Conservation (phyloP, 2,888 invertebrate species). For the Drosophila anomelani region DNA sequence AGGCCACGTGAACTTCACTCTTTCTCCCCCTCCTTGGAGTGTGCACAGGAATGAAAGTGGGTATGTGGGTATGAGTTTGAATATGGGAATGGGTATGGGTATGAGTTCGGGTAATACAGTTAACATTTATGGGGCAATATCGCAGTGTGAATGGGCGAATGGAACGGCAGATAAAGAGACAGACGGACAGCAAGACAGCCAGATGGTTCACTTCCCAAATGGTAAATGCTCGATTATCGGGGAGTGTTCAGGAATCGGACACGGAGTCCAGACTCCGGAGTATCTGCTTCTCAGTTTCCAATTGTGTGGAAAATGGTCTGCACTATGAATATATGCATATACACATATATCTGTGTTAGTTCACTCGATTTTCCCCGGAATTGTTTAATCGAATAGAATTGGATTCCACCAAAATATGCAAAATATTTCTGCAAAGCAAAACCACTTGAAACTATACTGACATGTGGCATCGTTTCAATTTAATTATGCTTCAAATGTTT, state of each 20-base stretch:
- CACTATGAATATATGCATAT: background rate
- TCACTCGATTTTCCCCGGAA: conserved; percentile 3
- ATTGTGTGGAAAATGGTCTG: conserved; percentile 24
- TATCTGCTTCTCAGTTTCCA: conserved; percentile 8
- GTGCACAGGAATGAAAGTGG: background rate
- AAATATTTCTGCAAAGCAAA: background rate
- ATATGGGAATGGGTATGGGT: background rate
- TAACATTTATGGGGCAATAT: conserved; percentile 59
- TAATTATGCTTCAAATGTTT: conserved; percentile 2
- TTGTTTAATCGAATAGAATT: conserved; percentile 6
- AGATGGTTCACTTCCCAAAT: conserved; percentile 64
- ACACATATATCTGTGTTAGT: conserved; percentile 3
- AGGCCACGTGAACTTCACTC: conserved; percentile 26
- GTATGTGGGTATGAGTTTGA: background rate
- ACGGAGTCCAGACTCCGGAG: background rate
- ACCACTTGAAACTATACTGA: background rate
- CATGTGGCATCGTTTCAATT: background rate
- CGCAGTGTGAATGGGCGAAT: conserved; percentile 48
- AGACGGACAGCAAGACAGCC: conserved; percentile 41
- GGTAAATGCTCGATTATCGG: conserved; percentile 60
- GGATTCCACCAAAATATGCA: conserved; percentile 5
- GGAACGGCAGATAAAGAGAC: conserved; percentile 36
- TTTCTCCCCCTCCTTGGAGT: background rate
- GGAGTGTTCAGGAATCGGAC: conserved; percentile 42
- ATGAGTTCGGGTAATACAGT: conserved; percentile 49